Base-by-base conservation (phyloP, 2,888 invertebrate genomes). In the Cryptophagus acutangulus region DNA sequence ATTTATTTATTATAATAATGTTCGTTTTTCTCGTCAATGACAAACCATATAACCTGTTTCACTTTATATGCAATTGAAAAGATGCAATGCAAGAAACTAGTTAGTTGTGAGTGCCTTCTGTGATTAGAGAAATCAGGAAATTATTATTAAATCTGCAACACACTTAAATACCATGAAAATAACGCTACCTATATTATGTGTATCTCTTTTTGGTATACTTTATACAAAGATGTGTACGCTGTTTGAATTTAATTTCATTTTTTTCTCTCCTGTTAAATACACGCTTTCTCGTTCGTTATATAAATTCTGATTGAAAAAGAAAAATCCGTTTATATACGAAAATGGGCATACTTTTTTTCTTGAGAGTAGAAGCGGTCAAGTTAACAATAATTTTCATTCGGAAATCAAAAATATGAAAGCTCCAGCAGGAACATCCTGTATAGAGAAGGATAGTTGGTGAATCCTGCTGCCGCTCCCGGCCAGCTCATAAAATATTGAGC, bases 151-250 rank as follows among this genome's bases (percentile, higher is more conserved):
- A 20, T 20, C 24, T n/a, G n/a, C n/a, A n/a, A n/a, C 24, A 20
- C 24, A 20, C 24, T 20, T 20, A 20, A 20, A 20, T 20, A 20
- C 24, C 24, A n/a, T 20, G 24, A 20, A 20, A 20, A 20, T 20
- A 20, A 20, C 24, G 24, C n/a, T 20, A 8, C 24, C n/a, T n/a
- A n/a, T n/a, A n/a, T n/a, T n/a, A n/a, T n/a, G n/a, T n/a, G n/a
- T n/a, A n/a, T n/a, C n/a, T n/a, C n/a, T n/a, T n/a, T n/a, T n/a
- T n/a, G n/a, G n/a, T n/a, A 20, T 8, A 6, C 6, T 20, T n/a
- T 20, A 20, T 8, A 20, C 6, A 20, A 6, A n/a, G 6, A 6
- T 20, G 24, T 20, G n/a, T 8, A 20, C 24, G 24, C 24, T 20
- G 24, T 8, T 18, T 24, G 28, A 18, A 20, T 20, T 20, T 8